Evolutionary conservation across 37 sponge, comb jelly and placozoan species (phyloP), one percentile per base, ranked within the genome.

Genomic region (Amphimedon queenslandica): DNA sequence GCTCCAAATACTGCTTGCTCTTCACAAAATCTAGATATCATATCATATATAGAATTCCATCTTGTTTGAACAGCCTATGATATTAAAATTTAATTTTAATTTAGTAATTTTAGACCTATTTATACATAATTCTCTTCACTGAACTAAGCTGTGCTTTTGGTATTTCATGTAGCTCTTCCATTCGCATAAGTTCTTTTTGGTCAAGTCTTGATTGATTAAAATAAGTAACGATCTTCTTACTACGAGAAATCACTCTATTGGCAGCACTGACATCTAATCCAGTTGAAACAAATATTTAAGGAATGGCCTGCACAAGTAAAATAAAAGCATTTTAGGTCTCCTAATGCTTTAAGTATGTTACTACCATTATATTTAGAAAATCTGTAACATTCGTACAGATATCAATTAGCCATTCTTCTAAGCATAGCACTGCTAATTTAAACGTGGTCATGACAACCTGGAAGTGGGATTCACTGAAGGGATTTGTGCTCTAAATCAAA

Each of bases 241-340:
- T 11, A 39, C 57, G 56, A 23, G 5, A 32, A 2, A 72, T 23
- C 4, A 31, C 57, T 56, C 13, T 1, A n/a, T 21, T 18, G 2
- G 39, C 28, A 20, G 3, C 31, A 4, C 25, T 2, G 1, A 72
- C 58, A 3, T 33, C 32, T n/a, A 72, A 2, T 55, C 57, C 73
- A 5, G 29, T 29, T 51, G 47, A 57, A 32, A 72, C 73, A 32
- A 57, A 2, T 56, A 31, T 72, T 72, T 2, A 72, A 10, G 1
- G 73, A 55, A 31, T 72, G 73, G 30, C 73, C 73, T 33, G 57
- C 73, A 72, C 73, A 72, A 27, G 73, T 56, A 25, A 72, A 30
- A 34, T 11, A 57, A 32, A 47, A 18, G 20, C 42, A 42, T 4
- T 70, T 29, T 21, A 70, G 53, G 25, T 70, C 71, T 70, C 42